These are phyloP conservation scores for Rhabditophanes sp. DNA, from an alignment of 2,888 invertebrate genomes.

Conservation along the genomic window DNA sequence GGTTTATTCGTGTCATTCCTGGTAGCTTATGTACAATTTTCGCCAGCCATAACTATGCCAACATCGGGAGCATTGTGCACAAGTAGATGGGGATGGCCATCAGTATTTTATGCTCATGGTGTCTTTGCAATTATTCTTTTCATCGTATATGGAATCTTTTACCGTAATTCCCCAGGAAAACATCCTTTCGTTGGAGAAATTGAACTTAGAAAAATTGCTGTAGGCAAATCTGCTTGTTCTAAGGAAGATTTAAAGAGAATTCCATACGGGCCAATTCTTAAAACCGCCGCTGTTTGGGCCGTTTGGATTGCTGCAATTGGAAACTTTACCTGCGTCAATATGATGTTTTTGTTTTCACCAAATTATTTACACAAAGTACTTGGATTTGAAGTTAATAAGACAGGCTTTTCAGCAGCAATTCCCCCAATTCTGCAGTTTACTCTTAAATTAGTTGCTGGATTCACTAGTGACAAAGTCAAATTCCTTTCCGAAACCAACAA, in stretches of 20 bases:
- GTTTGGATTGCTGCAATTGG: slow-evolving; percentile 40
- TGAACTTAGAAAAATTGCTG: slow-evolving; percentile 35
- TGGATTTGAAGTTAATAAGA: slow-evolving; percentile 31
- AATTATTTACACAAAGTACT: slow-evolving; percentile 25
- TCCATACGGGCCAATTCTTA: slow-evolving; percentile 28
- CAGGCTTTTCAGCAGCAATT: slow-evolving; percentile 36
- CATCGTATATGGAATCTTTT: slow-evolving; percentile 24
- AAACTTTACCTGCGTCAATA: slow-evolving; percentile 39
- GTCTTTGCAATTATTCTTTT: slow-evolving; percentile 29
- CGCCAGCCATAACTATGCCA: slow-evolving; percentile 37
- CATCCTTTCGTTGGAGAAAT: slow-evolving; percentile 39
- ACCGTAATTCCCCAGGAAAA: slow-evolving; percentile 30
- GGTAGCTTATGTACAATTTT: slow-evolving; percentile 38
- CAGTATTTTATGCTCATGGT: slow-evolving; percentile 38
- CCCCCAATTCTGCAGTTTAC: slow-evolving; percentile 38
- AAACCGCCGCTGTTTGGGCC: slow-evolving; percentile 39
- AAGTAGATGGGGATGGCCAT: slow-evolving; percentile 27
- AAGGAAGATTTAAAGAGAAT: slow-evolving; percentile 28
- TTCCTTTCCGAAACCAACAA: slow-evolving; percentile 35
- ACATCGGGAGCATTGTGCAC: slow-evolving; percentile 17
- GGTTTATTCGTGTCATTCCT: slow-evolving; percentile 41
- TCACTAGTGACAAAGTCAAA: slow-evolving; percentile 21
- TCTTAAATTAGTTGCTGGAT: slow-evolving; percentile 28
- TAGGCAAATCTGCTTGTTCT: slow-evolving; percentile 33
- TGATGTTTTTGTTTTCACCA: slow-evolving; percentile 38